A percentile compares a stretch with the other conserved stretches of the same genome.
These are phyloP conservation scores for Hafferia zeledoni DNA, from an alignment of 2,797 vertebrate genomes.

Conservation along the genomic window DNA sequence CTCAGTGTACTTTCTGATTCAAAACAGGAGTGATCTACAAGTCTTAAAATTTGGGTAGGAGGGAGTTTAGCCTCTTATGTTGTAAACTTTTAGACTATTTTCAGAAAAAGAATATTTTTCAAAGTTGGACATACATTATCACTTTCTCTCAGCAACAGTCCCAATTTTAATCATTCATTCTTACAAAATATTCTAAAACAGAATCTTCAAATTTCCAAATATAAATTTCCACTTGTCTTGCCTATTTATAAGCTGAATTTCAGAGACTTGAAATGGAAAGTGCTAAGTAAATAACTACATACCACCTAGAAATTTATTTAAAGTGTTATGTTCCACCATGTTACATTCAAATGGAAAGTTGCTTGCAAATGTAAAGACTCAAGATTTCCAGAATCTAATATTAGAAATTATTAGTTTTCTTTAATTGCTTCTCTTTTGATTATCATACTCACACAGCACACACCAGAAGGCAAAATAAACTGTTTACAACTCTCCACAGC, in stretches of 20 bases:
- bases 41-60: not conserved
- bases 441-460: not conserved
- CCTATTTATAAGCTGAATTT: not conserved
- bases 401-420: not conserved
- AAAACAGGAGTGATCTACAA: not conserved
- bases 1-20: not conserved
- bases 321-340: not conserved
- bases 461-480: not conserved
- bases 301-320: not conserved
- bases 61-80: rapidly evolving
- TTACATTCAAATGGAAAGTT: not conserved
- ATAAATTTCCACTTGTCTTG: not conserved
- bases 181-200: not conserved
- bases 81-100: not conserved
- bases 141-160: not conserved
- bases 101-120: not conserved
- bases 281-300: not conserved
- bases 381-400: constrained; percentile 8
- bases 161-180: not conserved
- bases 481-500: not conserved
- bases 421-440: not conserved
- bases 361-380: not conserved
- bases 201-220: not conserved
- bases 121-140: not conserved
- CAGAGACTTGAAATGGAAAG: not conserved